phyloP scores from a whole-genome alignment of 30 jellyfish, hydroid and myxozoan species.

The Catostylus mosaicus region DNA sequence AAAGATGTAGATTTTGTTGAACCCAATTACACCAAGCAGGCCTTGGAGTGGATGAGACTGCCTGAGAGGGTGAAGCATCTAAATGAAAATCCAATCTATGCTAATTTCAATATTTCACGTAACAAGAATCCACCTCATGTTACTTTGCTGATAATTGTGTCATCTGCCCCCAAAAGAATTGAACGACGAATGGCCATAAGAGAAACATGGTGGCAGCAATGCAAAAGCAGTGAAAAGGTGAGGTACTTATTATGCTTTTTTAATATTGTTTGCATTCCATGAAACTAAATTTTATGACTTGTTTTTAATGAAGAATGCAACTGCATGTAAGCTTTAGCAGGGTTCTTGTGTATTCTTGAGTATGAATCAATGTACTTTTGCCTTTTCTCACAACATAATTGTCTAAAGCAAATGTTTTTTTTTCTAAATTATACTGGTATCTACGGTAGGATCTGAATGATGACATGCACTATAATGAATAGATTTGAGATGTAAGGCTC shows the following conservation, averaged over 20 bases:
- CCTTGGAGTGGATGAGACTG: slow-evolving; percentile 15
- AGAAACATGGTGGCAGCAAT: slow-evolving; percentile 81
- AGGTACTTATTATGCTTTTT: neutral
- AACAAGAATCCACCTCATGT: neutral
- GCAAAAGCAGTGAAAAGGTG: slow-evolving; percentile 40
- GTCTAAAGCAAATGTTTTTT: no score
- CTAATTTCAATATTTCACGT: slow-evolving; percentile 34
- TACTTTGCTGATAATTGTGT: slow-evolving; percentile 51
- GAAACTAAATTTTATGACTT: neutral
- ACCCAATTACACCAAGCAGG: no score
- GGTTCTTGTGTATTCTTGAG: no score
- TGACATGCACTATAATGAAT: no score
- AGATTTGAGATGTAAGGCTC: no score
- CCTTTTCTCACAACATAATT: no score
- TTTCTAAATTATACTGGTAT: no score
- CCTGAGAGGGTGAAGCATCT: slow-evolving; percentile 35
- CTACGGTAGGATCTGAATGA: no score
- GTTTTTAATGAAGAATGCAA: neutral
- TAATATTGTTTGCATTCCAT: neutral
- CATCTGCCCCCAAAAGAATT: slow-evolving; percentile 73
- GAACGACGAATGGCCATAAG: slow-evolving; percentile 75
- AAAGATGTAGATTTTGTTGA: no score
- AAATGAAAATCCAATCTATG: slow-evolving; percentile 60
- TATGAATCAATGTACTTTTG: no score
- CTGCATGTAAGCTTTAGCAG: no score